phyloP scores from a whole-genome alignment of 2,113 vertebrate species.

The Glaucomys volans region DNA sequence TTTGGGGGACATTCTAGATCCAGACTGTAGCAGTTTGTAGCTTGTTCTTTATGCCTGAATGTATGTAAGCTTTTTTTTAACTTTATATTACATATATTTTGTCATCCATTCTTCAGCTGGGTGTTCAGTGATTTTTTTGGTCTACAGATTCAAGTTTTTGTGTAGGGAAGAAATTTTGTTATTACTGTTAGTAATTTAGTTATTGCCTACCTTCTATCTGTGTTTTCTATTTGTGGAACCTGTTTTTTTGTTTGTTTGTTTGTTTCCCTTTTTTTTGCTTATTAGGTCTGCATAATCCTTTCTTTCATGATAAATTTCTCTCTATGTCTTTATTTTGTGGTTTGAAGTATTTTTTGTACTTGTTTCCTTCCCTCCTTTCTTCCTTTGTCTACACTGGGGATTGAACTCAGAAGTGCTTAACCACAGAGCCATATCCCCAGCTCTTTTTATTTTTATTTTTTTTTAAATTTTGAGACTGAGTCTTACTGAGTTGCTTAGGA shows the following conservation, averaged over 20 bases:
- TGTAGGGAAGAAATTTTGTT: background rate
- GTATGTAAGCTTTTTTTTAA: background rate
- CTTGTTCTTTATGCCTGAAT: background rate
- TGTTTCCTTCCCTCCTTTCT: background rate
- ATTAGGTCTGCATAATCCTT: background rate
- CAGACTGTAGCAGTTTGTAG: background rate
- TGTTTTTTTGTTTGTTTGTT: no score
- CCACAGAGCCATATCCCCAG: no score
- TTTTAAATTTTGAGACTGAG: no score
- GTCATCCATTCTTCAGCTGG: background rate
- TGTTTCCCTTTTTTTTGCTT: background rate
- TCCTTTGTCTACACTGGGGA: no score
- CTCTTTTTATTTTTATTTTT: no score
- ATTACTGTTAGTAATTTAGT: background rate
- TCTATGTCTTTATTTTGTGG: constrained; percentile 33
- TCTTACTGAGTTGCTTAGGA: no score
- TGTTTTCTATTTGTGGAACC: background rate
- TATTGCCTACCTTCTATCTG: background rate
- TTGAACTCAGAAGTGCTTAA: no score
- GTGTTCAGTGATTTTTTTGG: background rate
- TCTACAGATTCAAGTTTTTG: background rate
- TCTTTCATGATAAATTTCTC: constrained; percentile 16
- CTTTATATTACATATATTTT: background rate
- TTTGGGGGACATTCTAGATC: no score
- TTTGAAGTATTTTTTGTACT: background rate